Conservation (phyloP, 2,797 vertebrate genomes). For the Ctenopoma kingsleyae region DNA sequence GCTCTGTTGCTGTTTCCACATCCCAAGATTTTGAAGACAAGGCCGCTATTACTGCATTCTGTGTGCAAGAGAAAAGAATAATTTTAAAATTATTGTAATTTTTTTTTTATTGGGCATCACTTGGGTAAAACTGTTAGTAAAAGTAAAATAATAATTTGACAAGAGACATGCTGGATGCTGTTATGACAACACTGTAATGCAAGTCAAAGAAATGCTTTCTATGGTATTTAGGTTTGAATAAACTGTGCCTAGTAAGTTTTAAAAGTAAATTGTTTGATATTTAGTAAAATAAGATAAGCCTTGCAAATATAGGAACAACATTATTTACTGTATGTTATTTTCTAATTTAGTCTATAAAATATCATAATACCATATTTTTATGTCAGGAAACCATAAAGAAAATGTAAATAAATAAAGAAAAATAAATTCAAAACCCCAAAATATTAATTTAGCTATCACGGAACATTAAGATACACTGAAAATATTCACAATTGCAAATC, state of each 20-base stretch:
- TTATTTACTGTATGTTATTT: too few species aligned
- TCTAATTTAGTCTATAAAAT: background rate
- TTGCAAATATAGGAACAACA: background rate
- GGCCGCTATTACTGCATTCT: constrained; percentile 99
- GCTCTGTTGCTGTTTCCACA: constrained; percentile 97
- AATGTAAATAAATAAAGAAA: background rate
- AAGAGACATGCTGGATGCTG: too few species aligned
- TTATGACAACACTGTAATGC: background rate
- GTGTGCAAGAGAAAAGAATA: background rate
- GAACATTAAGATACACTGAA: background rate
- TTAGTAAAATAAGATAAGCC: background rate
- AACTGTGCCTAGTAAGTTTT: background rate
- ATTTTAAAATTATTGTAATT: background rate
- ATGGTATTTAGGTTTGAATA: background rate
- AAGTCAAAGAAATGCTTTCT: background rate
- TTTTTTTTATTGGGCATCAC: background rate
- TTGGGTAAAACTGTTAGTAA: background rate
- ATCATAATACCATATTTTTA: background rate
- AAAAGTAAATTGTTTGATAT: constrained; percentile 10
- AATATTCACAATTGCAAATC: background rate
- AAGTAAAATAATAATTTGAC: background rate
- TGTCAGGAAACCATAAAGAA: background rate
- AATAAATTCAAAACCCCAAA: background rate
- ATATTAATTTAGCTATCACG: background rate
- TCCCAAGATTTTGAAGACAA: constrained; percentile 99